Percentiles rank a stretch among this genome's conserved stretches.
phyloP scores from a whole-genome alignment of 2,888 invertebrate genomes.

The Criorhina ranunculi region DNA sequence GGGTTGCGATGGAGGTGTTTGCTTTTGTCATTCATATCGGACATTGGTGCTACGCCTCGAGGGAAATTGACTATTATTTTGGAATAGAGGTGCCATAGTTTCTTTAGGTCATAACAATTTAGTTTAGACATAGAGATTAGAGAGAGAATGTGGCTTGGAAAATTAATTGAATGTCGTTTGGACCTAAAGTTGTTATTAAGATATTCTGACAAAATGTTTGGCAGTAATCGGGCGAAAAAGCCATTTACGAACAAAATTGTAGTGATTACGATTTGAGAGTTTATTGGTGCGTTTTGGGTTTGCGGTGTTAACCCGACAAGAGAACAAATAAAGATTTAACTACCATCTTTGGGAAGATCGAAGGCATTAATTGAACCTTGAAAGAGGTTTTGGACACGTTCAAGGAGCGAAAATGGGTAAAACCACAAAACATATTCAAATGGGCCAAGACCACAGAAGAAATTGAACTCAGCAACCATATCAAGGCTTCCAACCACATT shows the following conservation, averaged over 20 bases:
- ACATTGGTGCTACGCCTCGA: slow-evolving; percentile 48
- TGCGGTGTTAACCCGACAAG: slow-evolving; percentile 2
- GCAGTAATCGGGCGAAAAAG: slow-evolving; percentile 5
- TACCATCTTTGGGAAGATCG: no score
- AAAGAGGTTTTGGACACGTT: no score
- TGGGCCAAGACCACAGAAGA: no score
- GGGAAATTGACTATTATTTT: slow-evolving; percentile 70
- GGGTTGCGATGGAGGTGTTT: slow-evolving; percentile 32
- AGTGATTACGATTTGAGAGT: slow-evolving; percentile 33
- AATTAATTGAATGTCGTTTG: slow-evolving; percentile 57
- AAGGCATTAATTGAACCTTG: no score
- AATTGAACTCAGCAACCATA: no score
- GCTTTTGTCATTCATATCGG: slow-evolving; percentile 58
- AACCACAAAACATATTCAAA: no score
- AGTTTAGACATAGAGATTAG: no score
- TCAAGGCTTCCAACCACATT: no score
- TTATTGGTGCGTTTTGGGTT: slow-evolving; percentile 29
- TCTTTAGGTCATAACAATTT: slow-evolving; percentile 43
- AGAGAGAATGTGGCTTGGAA: slow-evolving; percentile 27
- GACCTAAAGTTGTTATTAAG: slow-evolving; percentile 45
- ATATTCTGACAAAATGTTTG: slow-evolving; percentile 25
- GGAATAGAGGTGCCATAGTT: slow-evolving; percentile 30
- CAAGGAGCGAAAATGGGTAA: no score
- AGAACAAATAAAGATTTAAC: no score
- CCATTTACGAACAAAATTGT: slow-evolving; percentile 35